Evolutionary conservation across 2,888 invertebrate genomes (phyloP).

Genomic region (Microctonus aethiopoides): DNA sequence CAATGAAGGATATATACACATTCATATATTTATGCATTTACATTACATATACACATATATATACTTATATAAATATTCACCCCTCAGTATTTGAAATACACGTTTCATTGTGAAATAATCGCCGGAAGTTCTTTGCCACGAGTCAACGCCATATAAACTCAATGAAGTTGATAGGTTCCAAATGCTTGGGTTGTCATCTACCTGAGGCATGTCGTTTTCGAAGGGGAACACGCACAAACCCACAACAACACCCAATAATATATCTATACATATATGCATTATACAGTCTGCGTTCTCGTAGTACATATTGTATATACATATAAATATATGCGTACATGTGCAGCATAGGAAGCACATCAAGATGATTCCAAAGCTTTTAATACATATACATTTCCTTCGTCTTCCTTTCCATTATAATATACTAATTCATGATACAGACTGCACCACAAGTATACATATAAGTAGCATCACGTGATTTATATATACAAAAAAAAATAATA

Average conservation of each 20-base stretch:
- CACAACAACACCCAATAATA: background rate
- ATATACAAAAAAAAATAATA: too few relatives aligned
- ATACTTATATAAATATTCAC: background rate
- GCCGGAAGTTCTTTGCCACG: slow-evolving; percentile 9
- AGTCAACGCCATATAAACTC: slow-evolving; percentile 4
- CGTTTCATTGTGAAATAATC: slow-evolving; percentile 2
- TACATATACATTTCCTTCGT: too few relatives aligned
- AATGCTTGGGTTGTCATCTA: background rate
- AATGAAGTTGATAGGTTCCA: background rate
- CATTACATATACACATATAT: background rate
- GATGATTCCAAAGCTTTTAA: background rate
- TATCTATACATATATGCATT: background rate
- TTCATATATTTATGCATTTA: too few relatives aligned
- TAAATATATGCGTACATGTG: too few relatives aligned
- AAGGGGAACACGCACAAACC: background rate
- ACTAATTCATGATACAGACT: too few relatives aligned
- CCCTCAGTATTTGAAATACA: background rate
- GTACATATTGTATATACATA: too few relatives aligned
- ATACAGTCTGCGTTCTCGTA: too few relatives aligned
- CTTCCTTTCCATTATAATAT: too few relatives aligned
- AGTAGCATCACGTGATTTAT: too few relatives aligned
- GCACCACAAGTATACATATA: too few relatives aligned
- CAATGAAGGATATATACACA: background rate
- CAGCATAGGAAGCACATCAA: too few relatives aligned
- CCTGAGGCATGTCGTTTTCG: background rate